These are phyloP conservation scores for Spialia ferax DNA, from an alignment of 2,888 invertebrate species.

Conservation along the genomic window DNA sequence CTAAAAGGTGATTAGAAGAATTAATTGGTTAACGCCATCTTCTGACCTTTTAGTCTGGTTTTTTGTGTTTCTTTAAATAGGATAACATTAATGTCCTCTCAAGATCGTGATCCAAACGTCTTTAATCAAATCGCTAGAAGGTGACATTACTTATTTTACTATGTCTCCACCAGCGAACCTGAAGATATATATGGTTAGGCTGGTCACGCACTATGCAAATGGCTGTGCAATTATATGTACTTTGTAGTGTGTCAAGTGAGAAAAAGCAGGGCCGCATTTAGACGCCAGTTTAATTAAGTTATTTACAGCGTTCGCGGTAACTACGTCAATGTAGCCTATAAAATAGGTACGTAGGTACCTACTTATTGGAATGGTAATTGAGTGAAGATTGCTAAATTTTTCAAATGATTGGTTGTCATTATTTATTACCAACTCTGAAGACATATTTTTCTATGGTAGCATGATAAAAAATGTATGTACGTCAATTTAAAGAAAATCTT, in stretches of 20 bases:
- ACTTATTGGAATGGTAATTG: neutral
- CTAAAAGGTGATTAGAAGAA: neutral
- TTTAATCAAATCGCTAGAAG: slow-evolving; percentile 20
- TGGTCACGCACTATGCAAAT: slow-evolving; percentile 32
- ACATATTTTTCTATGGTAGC: too few species aligned
- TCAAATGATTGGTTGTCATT: too few species aligned
- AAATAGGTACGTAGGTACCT: neutral
- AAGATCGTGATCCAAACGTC: slow-evolving; percentile 15
- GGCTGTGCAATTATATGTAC: slow-evolving; percentile 24
- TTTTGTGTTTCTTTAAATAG: neutral
- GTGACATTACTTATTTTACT: slow-evolving; percentile 8
- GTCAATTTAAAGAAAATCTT: too few species aligned
- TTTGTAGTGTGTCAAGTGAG: slow-evolving; percentile 16
- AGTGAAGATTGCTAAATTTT: too few species aligned
- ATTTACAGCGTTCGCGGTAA: neutral
- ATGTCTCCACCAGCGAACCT: slow-evolving; percentile 7
- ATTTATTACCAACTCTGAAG: too few species aligned
- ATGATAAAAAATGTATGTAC: too few species aligned
- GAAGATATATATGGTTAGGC: slow-evolving; percentile 20
- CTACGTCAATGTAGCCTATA: neutral
- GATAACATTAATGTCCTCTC: neutral
- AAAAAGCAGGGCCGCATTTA: slow-evolving; percentile 7
- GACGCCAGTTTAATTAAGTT: neutral
- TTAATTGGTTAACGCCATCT: neutral
- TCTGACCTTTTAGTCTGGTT: neutral